These are phyloP conservation scores for Silurus asotus DNA, from an alignment of 2,113 vertebrate genomes.

Conservation along the genomic window DNA sequence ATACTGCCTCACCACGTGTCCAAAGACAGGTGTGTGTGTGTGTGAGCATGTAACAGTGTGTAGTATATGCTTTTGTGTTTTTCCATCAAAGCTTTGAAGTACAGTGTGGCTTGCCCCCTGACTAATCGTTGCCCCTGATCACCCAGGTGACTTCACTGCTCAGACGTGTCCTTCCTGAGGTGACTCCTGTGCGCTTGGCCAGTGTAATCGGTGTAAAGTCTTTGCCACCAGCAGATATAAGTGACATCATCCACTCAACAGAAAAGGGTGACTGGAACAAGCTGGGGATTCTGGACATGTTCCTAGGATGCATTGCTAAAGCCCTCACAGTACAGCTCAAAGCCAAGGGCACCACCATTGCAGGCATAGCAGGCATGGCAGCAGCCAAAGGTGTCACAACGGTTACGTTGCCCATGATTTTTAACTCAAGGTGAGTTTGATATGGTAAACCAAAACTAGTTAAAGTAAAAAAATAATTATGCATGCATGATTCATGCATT, in stretches of 20 bases:
- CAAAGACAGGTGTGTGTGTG: constrained; percentile 87
- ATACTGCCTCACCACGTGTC: constrained; percentile 95
- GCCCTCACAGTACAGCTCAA: constrained; percentile 98
- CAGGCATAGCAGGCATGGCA: constrained; percentile 87
- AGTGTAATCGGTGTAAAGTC: constrained; percentile 97
- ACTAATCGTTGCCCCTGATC: background rate
- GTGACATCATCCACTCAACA: constrained; percentile 98
- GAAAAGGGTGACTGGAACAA: constrained; percentile 99
- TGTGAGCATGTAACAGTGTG: background rate
- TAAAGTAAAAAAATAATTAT: background rate
- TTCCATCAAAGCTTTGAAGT: background rate
- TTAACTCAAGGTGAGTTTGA: constrained; percentile 89
- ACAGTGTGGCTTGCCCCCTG: background rate
- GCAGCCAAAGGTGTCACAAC: constrained; percentile 98
- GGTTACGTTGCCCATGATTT: constrained; percentile 96
- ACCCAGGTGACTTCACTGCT: constrained; percentile 91
- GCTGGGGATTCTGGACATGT: constrained; percentile 96
- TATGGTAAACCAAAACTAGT: background rate
- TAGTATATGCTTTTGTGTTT: background rate
- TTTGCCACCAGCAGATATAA: constrained; percentile 96
- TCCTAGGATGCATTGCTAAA: constrained; percentile 97
- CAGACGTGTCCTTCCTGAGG: constrained; percentile 92
- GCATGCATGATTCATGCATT: background rate
- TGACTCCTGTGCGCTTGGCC: constrained; percentile 90
- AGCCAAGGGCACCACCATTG: constrained; percentile 95